Base-by-base conservation (phyloP, 2,888 invertebrate genomes). In the Hypolimnas misippus region DNA sequence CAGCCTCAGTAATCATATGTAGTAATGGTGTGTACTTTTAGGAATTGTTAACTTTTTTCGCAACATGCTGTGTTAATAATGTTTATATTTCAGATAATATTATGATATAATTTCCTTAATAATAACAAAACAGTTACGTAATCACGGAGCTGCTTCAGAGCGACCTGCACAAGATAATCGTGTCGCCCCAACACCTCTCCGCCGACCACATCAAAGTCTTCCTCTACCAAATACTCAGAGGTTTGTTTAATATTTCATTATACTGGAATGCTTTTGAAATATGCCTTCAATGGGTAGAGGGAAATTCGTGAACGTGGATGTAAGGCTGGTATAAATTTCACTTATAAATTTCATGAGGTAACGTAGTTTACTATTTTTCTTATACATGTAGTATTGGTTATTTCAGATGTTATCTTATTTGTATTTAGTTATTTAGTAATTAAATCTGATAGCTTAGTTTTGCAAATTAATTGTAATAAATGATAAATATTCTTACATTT, bases 151-250 rank as follows among this genome's bases (percentile, higher is more conserved):
- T 99, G 79, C 96, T 99, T 88, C 99, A 99, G 93, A 99, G 98
- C 89, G 99, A 99, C 94, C 95, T 99, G 79, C 99, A 99, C 94
- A 99, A 99, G 95, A 99, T 99, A 90, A 99, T 99, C 92, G 99
- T 99, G 79, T 99, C 99, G 76, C 98, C 99, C 73, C 99, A 99
- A 92, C 98, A 98, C 81, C 96, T 99, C 76, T 98, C 99, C 79
- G 96, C 98, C 74, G 99, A 99, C 93, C 99, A 99, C 94, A 98
- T 99, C 93, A 99, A 99, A 96, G 99, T 99, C 93, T 99, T 99
- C 95, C 97, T 99, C 81, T 99, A 99, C 93, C 99, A 99, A 94
- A 99, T 99, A 92, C 95, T 99, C 81, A 95, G 99, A 94, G 99
- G 99, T 96, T 83, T 94, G 95, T 67, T 54, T 57, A 52, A 52